Base-by-base conservation (phyloP, 2,113 vertebrate genomes). In the Physeter macrocephalus region DNA sequence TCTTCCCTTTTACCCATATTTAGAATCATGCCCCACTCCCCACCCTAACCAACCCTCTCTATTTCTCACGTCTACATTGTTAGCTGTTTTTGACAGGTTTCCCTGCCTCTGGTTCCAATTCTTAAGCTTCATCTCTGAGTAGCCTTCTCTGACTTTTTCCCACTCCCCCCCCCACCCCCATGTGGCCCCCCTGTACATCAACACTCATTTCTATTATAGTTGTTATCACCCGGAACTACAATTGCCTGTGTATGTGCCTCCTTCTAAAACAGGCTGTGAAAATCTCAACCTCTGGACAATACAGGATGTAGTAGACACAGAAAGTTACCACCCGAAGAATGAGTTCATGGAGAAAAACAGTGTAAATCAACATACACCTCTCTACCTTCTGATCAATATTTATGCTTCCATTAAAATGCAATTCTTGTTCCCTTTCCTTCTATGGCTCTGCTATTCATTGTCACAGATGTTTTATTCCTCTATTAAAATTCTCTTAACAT, bases 401-500 rank as follows among this genome's bases (percentile, higher is more conserved):
- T 11, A 54, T 0, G 3, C 34, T 13, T 7, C 52, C 75, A 82
- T 85, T 95, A 88, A 90, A 88, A 94, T n/a, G 61, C 69, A 20
- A 18, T 25, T 8, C 81, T 62, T 27, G 23, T 39, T 43, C 34
- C 18, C 41, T 64, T 77, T 71, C 23, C 57, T 41, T 59, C 80
- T 27, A 18, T 17, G 41, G 43, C 17, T 66, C 84, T 67, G 41
- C 59, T 74, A 46, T 17, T 75, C 59, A 59, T 29, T 81, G 71
- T 92, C 93, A 90, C 94, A 96, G 96, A 96, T 97, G 96, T 80
- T 92, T 66, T 62, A 92, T 52, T 81, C 54, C 52, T 82, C 46
- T 75, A 93, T 94, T 92, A 94, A 97, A 93, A 95, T 93, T 92
- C 90, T 90, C 90, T 59, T 66, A 96, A 94, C 97, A 98, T 97